Percentiles rank a stretch among this genome's conserved stretches.
Conservation (phyloP, 2,113 vertebrate genomes). For the Tympanuchus pallidicinctus region DNA sequence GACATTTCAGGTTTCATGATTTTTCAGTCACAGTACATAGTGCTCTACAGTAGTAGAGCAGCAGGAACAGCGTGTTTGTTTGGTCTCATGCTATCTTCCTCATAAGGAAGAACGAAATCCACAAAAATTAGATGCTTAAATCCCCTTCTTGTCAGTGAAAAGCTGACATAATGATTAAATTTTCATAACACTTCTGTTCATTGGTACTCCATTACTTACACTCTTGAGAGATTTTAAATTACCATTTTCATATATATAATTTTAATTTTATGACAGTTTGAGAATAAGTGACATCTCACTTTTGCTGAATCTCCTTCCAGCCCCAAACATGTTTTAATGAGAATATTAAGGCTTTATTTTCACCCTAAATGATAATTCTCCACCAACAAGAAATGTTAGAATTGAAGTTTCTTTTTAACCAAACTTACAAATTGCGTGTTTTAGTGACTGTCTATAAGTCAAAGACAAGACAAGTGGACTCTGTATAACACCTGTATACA, state of each 20-base stretch:
- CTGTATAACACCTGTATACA: not conserved
- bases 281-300: not conserved
- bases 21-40: not conserved
- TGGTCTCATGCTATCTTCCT: not conserved
- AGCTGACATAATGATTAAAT: not conserved
- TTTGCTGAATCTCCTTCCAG: not conserved
- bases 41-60: not conserved
- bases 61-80: not conserved
- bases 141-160: not conserved
- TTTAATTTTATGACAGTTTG: not conserved
- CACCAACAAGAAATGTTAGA: not conserved
- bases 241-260: not conserved
- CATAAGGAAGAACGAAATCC: not conserved
- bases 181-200: not conserved
- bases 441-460: not conserved
- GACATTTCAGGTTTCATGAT: not conserved
- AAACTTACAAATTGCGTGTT: not conserved
- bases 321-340: not conserved
- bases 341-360: not conserved
- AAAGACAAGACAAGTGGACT: not conserved
- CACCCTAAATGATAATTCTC: fast-evolving
- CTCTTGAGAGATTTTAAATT: not conserved
- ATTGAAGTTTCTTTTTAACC: not conserved
- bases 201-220: not conserved
- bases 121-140: not conserved